Evolutionary conservation across 2,797 vertebrate genomes (phyloP), one percentile per base, ranked within the genome.

Genomic region (Leptatherina wallacei): DNA sequence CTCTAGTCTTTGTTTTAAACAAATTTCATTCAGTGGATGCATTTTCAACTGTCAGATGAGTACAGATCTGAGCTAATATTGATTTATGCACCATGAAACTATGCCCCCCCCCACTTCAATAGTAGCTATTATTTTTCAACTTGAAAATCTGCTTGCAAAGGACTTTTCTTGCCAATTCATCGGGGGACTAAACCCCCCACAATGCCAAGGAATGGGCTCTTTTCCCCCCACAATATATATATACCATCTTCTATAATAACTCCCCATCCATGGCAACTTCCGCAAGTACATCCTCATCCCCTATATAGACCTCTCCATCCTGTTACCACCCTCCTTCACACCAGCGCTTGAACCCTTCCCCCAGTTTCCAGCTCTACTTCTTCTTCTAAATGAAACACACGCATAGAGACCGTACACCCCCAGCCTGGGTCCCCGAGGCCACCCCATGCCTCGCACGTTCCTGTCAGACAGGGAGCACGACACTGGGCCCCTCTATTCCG

Each of bases 391-490:
- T 51, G 77, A 86, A 88, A 73, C 71, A 75, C 58, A 55, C 61
- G 65, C 33, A 80, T 51, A 73, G 29, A 83, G 77, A 65, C 54
- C 35, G n/a, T 40, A 66, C 30, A 65, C 58, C 52, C 67, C 12
- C 20, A 3, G 33, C 57, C 69, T 29, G 2, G 76, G 67, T 78
- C 75, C 85, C 80, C 74, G 74, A 65, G 83, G 78, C 85, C 81
- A 80, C 89, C 89, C 82, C 86, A 88, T 81, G 89, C 92, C 91
- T 90, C 51, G 69, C 93, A 91, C 89, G 91, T 91, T 92, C 91
- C 91, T 71, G 86, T 88, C 85, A 89, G 86, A 90, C 85, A 90
- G 85, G 92, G 87, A 92, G 92, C 91, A 91, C 85, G 93, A 93
- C 92, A 83, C 73, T 35, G 87, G 83, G 80, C 82, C 89, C 86